Conservation (phyloP, 1,140 invertebrate species). For the Alviniconcha marisindica region DNA sequence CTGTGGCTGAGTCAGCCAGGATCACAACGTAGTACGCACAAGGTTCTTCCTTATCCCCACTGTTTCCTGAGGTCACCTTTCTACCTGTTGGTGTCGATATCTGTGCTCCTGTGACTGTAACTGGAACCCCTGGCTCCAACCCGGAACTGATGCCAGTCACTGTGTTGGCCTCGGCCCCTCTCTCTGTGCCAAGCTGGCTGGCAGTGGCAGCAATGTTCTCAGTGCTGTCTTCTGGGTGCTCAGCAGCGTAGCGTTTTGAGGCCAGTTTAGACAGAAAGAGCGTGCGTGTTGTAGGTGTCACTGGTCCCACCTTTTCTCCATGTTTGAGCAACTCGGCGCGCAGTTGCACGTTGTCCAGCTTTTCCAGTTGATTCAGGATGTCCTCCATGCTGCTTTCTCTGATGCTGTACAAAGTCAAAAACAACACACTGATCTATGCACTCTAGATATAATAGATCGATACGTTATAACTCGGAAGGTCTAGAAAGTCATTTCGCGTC, state of each 20-base stretch:
- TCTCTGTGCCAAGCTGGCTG: neutral
- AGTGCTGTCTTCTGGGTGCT: constrained; percentile 12
- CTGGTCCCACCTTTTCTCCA: constrained; percentile 64
- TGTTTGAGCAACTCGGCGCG: constrained; percentile 54
- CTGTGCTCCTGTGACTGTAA: neutral
- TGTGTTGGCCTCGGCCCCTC: neutral
- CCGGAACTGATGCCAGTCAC: too few species aligned
- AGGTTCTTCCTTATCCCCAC: neutral
- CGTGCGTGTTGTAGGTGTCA: constrained; percentile 55
- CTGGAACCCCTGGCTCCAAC: neutral
- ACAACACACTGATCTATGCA: too few species aligned
- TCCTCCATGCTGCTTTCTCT: constrained; percentile 58
- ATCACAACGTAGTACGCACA: constrained; percentile 4
- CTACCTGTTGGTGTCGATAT: neutral
- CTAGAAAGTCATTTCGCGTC: too few species aligned
- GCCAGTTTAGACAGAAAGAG: constrained; percentile 65
- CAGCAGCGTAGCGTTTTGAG: constrained; percentile 48
- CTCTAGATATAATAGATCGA: too few species aligned
- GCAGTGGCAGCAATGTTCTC: neutral
- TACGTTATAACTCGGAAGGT: too few species aligned
- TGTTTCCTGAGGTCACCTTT: neutral
- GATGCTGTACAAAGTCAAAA: too few species aligned
- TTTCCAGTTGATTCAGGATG: constrained; percentile 56
- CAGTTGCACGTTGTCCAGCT: constrained; percentile 53
- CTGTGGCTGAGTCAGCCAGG: neutral